Base-by-base conservation (phyloP, 1,140 invertebrate genomes). In the Trichonephila clavipes region DNA sequence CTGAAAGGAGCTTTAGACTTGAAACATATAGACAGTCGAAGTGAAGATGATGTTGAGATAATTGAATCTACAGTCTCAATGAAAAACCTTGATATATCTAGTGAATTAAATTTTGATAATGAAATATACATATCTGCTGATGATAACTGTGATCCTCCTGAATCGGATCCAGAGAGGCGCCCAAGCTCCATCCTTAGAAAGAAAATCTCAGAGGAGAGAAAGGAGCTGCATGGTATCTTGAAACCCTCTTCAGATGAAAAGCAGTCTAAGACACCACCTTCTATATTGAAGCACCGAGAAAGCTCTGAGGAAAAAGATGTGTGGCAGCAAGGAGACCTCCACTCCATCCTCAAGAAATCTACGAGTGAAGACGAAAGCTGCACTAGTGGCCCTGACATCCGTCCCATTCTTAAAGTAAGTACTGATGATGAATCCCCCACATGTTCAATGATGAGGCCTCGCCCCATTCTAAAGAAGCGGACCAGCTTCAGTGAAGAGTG, bases 401-500 rank as follows among this genome's bases (percentile, higher is more conserved):
- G 93, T 89, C 93, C 93, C 24, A 94, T 94, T 69, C 88, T 94
- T 4, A 94, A 94, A 72, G 81, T 89, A n/a, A 93, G 91, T 28
- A 94, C 92, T 59, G 92, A 94, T 85, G 92, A 94, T 34, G 92
- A 94, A 51, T 94, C 92, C 40, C 81, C 92, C 2, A 59, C 69
- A 21, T 61, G 82, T 19, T 61, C 69, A 18, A 51, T 81, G 40
- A 19, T 62, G 16, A 62, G 77, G 62, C 93, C 93, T 34, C 72
- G 93, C 18, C 93, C 93, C 16, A 94, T 94, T 72, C 81, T 94
- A 1, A 94, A 94, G 28, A 94, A 94, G 58, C 59, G 93, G 40
- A 94, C 93, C 28, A 94, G 93, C 88, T 94, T 94, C 62, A 94
- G 93, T 61, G 93, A 94, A 14, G 93, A 94, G 21, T 94, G 93